Evolutionary conservation across 2,797 vertebrate species (phyloP).

Genomic region (Rhynchonycteris naso): DNA sequence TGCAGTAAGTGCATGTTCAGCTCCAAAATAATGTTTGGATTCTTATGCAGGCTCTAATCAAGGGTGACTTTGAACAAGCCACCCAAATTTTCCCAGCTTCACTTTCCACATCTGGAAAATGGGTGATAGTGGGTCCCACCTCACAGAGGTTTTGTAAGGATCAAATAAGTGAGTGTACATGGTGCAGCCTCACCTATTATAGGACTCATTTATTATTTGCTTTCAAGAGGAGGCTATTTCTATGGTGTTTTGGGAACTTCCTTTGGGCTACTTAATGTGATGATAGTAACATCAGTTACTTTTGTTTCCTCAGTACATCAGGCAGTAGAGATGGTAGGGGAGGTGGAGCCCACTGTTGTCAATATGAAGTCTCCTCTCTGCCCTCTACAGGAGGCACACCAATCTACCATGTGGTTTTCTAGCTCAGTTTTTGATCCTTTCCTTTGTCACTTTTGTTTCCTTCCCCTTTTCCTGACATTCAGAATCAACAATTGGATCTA

Average conservation of each 20-base stretch:
- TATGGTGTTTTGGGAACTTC: neutral
- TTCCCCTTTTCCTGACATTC: neutral
- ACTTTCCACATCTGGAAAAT: neutral
- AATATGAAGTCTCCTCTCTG: neutral
- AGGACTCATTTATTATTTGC: neutral
- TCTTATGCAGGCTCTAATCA: neutral
- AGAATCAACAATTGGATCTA: neutral
- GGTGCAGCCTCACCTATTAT: neutral
- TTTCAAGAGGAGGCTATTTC: neutral
- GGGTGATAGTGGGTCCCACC: neutral
- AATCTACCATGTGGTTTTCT: neutral
- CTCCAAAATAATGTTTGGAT: neutral
- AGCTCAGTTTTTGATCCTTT: neutral
- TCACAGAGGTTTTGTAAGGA: neutral
- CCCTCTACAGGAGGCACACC: neutral
- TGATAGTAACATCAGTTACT: neutral
- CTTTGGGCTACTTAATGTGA: neutral
- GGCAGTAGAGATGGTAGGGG: neutral
- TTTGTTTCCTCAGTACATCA: neutral
- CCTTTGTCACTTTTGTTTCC: neutral
- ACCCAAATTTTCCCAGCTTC: neutral
- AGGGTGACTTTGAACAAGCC: neutral
- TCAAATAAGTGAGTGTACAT: neutral
- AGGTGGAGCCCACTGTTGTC: too few species aligned
- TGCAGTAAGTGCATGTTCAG: accelerated